phyloP scores from a whole-genome alignment of 2,797 vertebrate species.

The Tarsius wallacei region DNA sequence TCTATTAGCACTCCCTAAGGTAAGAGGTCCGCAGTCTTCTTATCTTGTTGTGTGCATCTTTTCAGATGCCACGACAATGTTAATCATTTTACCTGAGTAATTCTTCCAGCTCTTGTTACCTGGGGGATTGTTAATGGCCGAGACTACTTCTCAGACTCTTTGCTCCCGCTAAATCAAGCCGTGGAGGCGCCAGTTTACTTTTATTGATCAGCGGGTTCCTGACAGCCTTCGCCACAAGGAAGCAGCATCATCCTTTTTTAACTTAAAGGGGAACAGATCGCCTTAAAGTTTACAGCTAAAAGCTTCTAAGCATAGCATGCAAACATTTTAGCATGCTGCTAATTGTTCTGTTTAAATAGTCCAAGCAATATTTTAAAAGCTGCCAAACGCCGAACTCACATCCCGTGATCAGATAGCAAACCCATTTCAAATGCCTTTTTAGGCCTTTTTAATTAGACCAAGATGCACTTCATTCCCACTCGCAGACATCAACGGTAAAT shows the following conservation, averaged over 20 bases:
- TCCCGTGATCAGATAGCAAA: constrained; percentile 66
- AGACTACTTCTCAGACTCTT: constrained; percentile 88
- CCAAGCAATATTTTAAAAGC: constrained; percentile 80
- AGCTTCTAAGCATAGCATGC: constrained; percentile 79
- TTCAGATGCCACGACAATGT: constrained; percentile 83
- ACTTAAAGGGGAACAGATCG: constrained; percentile 77
- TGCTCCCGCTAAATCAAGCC: constrained; percentile 89
- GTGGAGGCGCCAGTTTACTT: constrained; percentile 90
- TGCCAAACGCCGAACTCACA: constrained; percentile 76
- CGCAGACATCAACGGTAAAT: constrained; percentile 84
- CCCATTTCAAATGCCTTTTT: constrained; percentile 73
- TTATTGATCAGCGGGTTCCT: constrained; percentile 90
- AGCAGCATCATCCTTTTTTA: constrained; percentile 84
- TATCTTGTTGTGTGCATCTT: constrained; percentile 82
- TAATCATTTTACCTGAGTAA: constrained; percentile 89
- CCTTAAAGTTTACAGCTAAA: constrained; percentile 82
- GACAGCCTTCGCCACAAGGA: constrained; percentile 89
- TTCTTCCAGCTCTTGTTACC: constrained; percentile 90
- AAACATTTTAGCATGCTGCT: constrained; percentile 84
- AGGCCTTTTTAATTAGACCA: constrained; percentile 86
- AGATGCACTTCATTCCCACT: constrained; percentile 82
- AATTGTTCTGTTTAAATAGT: constrained; percentile 85
- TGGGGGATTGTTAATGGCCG: constrained; percentile 91
- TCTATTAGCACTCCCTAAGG: constrained; percentile 84
- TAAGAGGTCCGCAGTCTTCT: constrained; percentile 72